phyloP scores from a whole-genome alignment of 2,113 vertebrate species.

The Antigone vipio region DNA sequence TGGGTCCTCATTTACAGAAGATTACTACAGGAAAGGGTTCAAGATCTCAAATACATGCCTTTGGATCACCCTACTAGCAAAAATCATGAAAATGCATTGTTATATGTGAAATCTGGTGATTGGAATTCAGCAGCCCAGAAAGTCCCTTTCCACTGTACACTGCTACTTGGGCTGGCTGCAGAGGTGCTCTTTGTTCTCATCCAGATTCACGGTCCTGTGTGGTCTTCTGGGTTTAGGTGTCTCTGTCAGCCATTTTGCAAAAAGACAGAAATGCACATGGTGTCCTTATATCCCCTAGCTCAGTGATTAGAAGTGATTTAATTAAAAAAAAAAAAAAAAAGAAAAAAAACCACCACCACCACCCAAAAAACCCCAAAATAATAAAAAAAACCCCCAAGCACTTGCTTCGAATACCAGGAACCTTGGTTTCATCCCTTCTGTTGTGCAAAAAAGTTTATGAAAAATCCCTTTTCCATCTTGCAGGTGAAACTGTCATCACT shows the following conservation, averaged over 20 bases:
- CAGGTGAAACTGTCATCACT: neutral
- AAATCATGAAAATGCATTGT: neutral
- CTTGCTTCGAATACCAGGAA: neutral
- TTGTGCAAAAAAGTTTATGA: neutral
- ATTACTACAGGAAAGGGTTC: neutral
- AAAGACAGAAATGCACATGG: neutral
- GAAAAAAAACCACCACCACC: no score
- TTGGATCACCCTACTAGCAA: neutral
- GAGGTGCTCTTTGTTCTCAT: neutral
- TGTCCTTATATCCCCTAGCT: neutral
- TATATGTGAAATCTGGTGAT: neutral
- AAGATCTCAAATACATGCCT: neutral
- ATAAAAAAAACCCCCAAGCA: neutral
- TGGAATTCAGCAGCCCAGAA: neutral
- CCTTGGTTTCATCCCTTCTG: neutral
- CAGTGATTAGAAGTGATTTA: neutral
- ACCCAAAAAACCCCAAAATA: neutral
- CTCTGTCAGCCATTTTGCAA: neutral
- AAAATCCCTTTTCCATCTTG: neutral
- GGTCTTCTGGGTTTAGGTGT: neutral
- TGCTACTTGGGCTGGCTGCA: neutral
- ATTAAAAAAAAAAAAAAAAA: neutral
- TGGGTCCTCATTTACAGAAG: neutral
- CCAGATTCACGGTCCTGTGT: neutral
- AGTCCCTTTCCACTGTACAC: neutral